Percentiles rank a stretch among this genome's conserved stretches.
These are phyloP conservation scores for Nanger granti DNA, from an alignment of 2,113 vertebrate genomes.

Conservation along the genomic window DNA sequence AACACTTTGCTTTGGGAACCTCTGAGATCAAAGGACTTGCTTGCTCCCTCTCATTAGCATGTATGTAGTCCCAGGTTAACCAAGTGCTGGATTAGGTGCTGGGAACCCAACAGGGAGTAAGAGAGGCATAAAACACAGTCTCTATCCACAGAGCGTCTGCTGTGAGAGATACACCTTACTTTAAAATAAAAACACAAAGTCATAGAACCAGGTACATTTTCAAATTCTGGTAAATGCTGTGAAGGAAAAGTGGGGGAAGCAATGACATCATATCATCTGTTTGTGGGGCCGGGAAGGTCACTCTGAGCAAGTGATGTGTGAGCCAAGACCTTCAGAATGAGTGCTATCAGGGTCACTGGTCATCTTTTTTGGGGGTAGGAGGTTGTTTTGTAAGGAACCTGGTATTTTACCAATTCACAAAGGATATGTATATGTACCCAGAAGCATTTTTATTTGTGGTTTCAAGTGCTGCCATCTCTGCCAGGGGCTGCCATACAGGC, in stretches of 20 bases:
- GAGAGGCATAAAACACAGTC: not conserved
- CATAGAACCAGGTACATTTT: not conserved
- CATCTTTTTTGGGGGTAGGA: not conserved
- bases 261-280: not conserved
- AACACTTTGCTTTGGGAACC: not conserved
- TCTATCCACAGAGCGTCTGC: not conserved
- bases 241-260: not conserved
- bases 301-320: not conserved
- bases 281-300: rapidly evolving
- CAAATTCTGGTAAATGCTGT: not conserved
- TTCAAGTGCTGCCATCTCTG: not conserved
- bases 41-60: not conserved
- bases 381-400: not conserved
- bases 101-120: not conserved
- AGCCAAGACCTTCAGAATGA: not conserved
- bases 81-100: not conserved
- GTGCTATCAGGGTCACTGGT: rapidly evolving
- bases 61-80: not conserved
- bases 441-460: not conserved
- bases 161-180: not conserved
- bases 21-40: not conserved
- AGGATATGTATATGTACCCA: not conserved
- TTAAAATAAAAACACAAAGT: not conserved
- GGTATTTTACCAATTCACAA: not conserved
- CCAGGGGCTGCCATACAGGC: rapidly evolving